Conservation (phyloP, 2,113 vertebrate genomes). For the Progne subis region DNA sequence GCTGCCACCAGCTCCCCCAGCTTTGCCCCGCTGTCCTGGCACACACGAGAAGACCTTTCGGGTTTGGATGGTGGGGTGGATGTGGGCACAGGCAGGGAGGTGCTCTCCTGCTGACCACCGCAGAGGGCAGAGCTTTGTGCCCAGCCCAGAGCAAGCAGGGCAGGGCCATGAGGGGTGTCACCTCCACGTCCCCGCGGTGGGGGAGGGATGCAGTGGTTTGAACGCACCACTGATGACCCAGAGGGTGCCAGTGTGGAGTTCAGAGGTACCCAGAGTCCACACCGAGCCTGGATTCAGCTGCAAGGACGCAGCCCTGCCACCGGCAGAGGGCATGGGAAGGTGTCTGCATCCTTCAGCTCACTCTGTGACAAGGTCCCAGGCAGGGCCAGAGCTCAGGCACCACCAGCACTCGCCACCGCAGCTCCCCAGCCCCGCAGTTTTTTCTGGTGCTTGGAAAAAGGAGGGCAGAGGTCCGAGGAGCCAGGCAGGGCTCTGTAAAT, state of each 20-base stretch:
- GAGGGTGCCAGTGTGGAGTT: background rate
- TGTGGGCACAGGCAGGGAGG: background rate
- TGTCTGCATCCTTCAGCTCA: background rate
- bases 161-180: background rate
- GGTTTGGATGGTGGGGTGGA: background rate
- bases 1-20: background rate
- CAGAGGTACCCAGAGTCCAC: background rate
- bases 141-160: background rate
- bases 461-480: background rate
- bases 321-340: accelerated
- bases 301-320: background rate
- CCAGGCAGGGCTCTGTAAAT: background rate
- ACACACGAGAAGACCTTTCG: background rate
- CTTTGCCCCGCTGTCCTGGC: background rate
- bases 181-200: accelerated
- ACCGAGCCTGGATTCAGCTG: background rate
- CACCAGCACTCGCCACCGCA: accelerated
- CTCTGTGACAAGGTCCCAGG: accelerated
- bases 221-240: background rate
- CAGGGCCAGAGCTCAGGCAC: background rate
- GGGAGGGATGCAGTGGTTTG: accelerated
- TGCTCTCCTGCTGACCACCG: background rate
- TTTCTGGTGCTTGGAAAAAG: background rate
- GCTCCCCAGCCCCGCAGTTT: background rate
- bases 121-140: background rate